Evolutionary conservation across 2,888 invertebrate genomes (phyloP), one percentile per base, ranked within the genome.

Genomic region (Pocota personata): DNA sequence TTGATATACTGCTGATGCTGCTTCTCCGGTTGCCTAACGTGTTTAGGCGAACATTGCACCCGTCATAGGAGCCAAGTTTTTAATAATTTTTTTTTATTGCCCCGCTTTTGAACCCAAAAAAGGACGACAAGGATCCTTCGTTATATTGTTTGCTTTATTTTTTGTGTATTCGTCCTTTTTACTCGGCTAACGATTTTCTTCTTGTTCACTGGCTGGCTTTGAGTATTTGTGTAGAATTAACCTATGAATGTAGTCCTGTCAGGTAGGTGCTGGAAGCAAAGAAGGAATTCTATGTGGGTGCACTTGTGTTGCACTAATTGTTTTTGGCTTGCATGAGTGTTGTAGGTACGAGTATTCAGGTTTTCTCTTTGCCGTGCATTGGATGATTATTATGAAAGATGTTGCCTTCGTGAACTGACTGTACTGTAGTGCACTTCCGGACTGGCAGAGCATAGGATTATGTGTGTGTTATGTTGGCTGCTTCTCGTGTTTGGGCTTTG

Each of bases 11-110:
- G 40, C 37, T 67, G 52, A 67, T 52, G 24, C 7, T 67, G 67
- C 27, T 71, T 30, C 52, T 30, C 55, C n/a, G 30, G 43, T 32
- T 69, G 8, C 27, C 37, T 67, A 30, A 67, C 67, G 55, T 83
- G 62, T 83, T 83, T 83, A 83, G 62, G 60, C 83, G 78, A 83
- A 55, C 83, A 78, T 83, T 83, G 83, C 83, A 78, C 78, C 73
- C 78, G 58, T 35, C 52, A 67, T 52, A 52, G 40, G 48, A 71
- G 37, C 27, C 43, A 71, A 66, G 64, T 46, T 60, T 12, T 14
- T n/a, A 12, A 2, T 1, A 6, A 50, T 32, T 50, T 32, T 35
- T 32, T 6, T 69, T 71, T 35, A n/a, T 14, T 32, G 12, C 27
- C 27, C 50, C 12, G 60, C 43, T 67, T 69, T 80, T 57, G 43